Evolutionary conservation across 2,888 invertebrate genomes (phyloP).

Genomic region (Sipunculus nudus): DNA sequence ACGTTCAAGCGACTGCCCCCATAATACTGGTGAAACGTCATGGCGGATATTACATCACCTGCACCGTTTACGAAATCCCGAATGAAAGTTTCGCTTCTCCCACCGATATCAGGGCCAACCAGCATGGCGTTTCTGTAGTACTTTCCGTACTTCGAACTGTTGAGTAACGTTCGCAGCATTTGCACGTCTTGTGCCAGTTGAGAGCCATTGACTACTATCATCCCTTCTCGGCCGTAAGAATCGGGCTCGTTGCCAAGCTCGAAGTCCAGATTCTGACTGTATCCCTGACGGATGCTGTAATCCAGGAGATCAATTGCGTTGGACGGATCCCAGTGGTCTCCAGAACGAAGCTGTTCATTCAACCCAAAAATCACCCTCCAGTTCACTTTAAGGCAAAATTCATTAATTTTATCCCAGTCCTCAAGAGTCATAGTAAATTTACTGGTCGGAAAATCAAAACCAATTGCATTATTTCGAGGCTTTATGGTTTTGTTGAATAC

Average conservation of each 20-base stretch:
- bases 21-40: conserved; percentile 76
- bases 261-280: conserved; percentile 9
- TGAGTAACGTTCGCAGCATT: too few relatives aligned
- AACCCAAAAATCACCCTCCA: conserved; percentile 10
- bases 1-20: conserved; percentile 72
- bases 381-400: not conserved
- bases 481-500: too few relatives aligned
- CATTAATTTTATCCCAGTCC: conserved; percentile 13
- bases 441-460: conserved; percentile 10
- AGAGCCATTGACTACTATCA: not conserved
- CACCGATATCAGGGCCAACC: conserved; percentile 12
- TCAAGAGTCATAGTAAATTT: conserved; percentile 3
- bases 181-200: conserved; percentile 14
- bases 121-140: not conserved
- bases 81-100: conserved; percentile 4
- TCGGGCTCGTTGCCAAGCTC: conserved; percentile 23
- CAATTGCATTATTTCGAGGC: too few relatives aligned
- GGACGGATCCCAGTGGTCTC: not conserved
- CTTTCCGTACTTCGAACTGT: not conserved
- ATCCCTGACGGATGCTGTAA: conserved; percentile 8
- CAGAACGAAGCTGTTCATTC: conserved; percentile 8
- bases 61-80: not conserved
- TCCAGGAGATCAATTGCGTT: conserved; percentile 4
- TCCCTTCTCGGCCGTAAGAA: not conserved
- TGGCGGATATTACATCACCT: conserved; percentile 70